Evolutionary conservation across 2,113 vertebrate genomes (phyloP), one percentile per base, ranked within the genome.

Genomic region (Platysteira castanea): DNA sequence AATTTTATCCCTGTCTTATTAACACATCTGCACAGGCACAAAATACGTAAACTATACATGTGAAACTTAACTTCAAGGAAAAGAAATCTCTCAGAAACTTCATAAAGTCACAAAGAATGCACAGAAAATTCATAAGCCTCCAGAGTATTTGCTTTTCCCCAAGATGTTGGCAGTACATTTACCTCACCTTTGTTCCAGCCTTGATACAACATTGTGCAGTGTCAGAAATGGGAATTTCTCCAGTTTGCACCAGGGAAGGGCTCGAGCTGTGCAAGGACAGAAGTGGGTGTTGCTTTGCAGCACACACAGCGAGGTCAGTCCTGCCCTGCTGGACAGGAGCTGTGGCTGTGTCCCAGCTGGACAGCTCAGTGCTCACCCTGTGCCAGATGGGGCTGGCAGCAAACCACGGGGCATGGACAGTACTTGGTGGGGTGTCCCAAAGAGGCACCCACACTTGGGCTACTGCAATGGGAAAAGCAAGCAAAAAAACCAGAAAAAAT

Each of bases 291-390:
- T 75, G 87, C 15, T 78, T 27, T 70, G 75, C 24, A 89, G 84
- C 37, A 47, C 74, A 41, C 2, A 0, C 0, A 2, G 68, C 0
- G 0, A 2, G 6, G 20, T 42, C 49, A 49, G 41, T 13, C 42
- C 61, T 4, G 0, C 1, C 0, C 28, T 19, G 64, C 59, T 49
- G 60, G 50, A 57, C 21, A 24, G 42, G 60, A 78, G 54, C 41
- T 46, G 35, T 33, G 71, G 49, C 47, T 60, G 31, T 10, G 35
- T 42, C 44, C 33, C 59, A 30, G 63, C 23, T 3, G 2, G 56
- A 39, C 2, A 3, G 73, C 49, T 82, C 71, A 54, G 57, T 7
- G 33, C 35, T 37, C 50, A 16, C 53, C 30, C 73, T 23, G 33
- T 0, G 0, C 4, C 19, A 65, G 27, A 31, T 1, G 2, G 20